Evolutionary conservation across 2,888 invertebrate genomes (phyloP), one percentile per base, ranked within the genome.

Genomic region (Caenorhabditis panamensis): DNA sequence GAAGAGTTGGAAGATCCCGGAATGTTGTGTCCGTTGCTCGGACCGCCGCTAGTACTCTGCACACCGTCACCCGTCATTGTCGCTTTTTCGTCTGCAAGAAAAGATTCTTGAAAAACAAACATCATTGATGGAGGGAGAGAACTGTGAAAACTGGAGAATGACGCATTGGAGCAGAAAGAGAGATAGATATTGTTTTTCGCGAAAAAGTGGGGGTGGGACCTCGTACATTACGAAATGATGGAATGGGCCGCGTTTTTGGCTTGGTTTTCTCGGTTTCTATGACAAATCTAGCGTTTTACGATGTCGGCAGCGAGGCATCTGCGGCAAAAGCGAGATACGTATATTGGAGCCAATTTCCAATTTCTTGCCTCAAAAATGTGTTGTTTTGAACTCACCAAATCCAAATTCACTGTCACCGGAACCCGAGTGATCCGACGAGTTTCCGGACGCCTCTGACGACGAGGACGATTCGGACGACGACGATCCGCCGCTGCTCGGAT

Each of bases 1-100:
- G n/a, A n/a, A n/a, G n/a, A n/a, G n/a, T n/a, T n/a, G n/a, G n/a
- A n/a, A n/a, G n/a, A n/a, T n/a, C n/a, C n/a, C n/a, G n/a, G n/a
- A n/a, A n/a, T n/a, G n/a, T n/a, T n/a, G n/a, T n/a, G n/a, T n/a
- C 28, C 20, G 37, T 5, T 18, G 20, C n/a, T 51, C 24, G 44
- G 5, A 9, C 24, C 20, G 37, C 37, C 24, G 22, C 44, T 49
- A 22, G 54, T 56, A 5, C 68, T 53, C 47, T 58, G 49, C 8
- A 24, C 54, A 41, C 44, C 53, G 58, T 62, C 66, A 2, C 59
- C 54, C n/a, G 78, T 78, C 78, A 78, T 78, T 44, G 78, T 78
- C 5, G 64, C 66, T 26, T 78, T 78, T 26, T 78, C 69, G 59
- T 77, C 78, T 78, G 59, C n/a, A 73, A 66, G 2, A n/a, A n/a